Conservation (phyloP, 2,797 vertebrate genomes). For the Prunella strophiata region DNA sequence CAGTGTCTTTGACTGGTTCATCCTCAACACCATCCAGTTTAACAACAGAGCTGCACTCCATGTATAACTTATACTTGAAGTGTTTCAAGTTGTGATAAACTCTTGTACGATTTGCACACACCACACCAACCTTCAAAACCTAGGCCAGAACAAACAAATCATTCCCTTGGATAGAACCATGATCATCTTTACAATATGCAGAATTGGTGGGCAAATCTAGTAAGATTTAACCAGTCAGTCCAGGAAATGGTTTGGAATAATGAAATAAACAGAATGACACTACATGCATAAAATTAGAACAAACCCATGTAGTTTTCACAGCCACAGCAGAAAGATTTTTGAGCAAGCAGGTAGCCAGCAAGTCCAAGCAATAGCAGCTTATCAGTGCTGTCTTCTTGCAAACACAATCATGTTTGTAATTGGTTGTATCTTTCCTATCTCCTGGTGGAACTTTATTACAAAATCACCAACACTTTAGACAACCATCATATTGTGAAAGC, state of each 20-base stretch:
- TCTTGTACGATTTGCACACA: conserved; percentile 81
- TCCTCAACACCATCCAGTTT: conserved; percentile 40
- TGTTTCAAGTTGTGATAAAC: conserved; percentile 86
- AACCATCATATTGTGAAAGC: not conserved
- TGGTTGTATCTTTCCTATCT: not conserved
- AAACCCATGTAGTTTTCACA: not conserved
- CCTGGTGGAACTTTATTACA: not conserved
- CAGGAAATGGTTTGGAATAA: not conserved
- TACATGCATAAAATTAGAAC: not conserved
- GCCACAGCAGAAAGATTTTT: not conserved
- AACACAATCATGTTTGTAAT: not conserved
- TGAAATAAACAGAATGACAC: not conserved
- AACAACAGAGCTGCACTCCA: conserved; percentile 71
- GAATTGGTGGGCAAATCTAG: not conserved
- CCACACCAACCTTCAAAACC: conserved; percentile 78
- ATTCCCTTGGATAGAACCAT: not conserved
- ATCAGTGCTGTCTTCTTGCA: not conserved
- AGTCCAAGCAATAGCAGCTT: not conserved
- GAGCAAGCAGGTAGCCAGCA: not conserved
- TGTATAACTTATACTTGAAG: conserved; percentile 85
- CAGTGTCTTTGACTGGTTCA: conserved; percentile 81
- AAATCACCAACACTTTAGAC: not conserved
- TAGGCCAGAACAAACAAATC: conserved; percentile 63
- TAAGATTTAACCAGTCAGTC: not conserved
- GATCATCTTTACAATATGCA: not conserved